Percentiles rank a stretch among this genome's conserved stretches.
Conservation (phyloP, 1,140 invertebrate genomes). For the Drosophila guanche region DNA sequence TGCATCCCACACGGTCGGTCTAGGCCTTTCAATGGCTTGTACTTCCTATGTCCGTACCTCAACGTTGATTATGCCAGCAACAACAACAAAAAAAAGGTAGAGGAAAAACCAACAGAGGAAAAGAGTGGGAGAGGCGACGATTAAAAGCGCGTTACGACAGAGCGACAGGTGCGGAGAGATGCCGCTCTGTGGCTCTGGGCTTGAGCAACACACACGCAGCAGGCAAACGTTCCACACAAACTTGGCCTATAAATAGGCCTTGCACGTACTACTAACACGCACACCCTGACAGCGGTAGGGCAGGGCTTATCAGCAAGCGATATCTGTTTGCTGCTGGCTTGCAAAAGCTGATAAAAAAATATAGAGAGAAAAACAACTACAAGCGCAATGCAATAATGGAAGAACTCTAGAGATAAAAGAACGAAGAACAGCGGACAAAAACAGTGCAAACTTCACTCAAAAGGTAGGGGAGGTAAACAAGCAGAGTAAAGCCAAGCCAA, state of each 20-base stretch:
- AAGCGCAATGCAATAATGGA: slow-evolving; percentile 8
- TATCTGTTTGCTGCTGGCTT: slow-evolving; percentile 55
- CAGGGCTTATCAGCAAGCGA: slow-evolving; percentile 49
- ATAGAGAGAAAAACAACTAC: slow-evolving; percentile 3
- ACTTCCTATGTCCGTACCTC: slow-evolving; percentile 26
- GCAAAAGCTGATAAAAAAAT: slow-evolving; percentile 72
- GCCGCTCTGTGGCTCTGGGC: slow-evolving; percentile 1
- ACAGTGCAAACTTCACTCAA: slow-evolving; percentile 46
- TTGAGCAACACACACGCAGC: slow-evolving; percentile 59
- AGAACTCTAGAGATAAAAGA: no score
- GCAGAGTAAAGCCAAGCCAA: slow-evolving; percentile 1
- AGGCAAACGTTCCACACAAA: slow-evolving; percentile 54
- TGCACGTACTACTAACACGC: slow-evolving; percentile 37
- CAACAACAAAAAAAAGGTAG: slow-evolving; percentile 8
- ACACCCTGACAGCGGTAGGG: slow-evolving; percentile 7
- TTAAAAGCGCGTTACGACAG: slow-evolving; percentile 68
- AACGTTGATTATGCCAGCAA: slow-evolving; percentile 29
- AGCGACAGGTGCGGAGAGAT: slow-evolving; percentile 29
- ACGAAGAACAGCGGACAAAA: slow-evolving; percentile 9
- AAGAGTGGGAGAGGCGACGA: slow-evolving; percentile 1
- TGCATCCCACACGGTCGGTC: slow-evolving; percentile 21
- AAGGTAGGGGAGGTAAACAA: slow-evolving; percentile 20
- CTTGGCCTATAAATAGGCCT: slow-evolving; percentile 64
- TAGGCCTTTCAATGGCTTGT: slow-evolving; percentile 18
- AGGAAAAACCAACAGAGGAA: slow-evolving; percentile 1